Evolutionary conservation across 2,797 vertebrate genomes (phyloP), one percentile per base, ranked within the genome.

Genomic region (Gobio occitaniae): DNA sequence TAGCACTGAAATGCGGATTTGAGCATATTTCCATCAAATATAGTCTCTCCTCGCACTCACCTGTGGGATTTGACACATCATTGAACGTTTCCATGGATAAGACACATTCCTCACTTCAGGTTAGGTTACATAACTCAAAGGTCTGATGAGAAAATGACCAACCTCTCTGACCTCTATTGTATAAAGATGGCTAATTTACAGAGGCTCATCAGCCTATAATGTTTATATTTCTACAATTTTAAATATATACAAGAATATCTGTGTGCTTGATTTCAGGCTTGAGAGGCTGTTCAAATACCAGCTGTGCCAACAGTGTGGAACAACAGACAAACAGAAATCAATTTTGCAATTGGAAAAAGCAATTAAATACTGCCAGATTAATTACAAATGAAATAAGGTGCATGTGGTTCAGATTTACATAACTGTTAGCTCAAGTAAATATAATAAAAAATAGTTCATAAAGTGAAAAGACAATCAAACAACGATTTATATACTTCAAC

Each of bases 281-380:
- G 76, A 47, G 9, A 44, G n/a, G 76, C 56, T 78, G 38, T 13
- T 7, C 19, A 78, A 78, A 75, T 21, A 3, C 59, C 0, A 6
- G 63, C 89, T 86, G 84, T 85, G 78, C 86, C 75, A 80, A 90
- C 83, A 91, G 85, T 52, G 59, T 84, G 78, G 36, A 90, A 90
- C 63, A 89, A 89, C 87, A 89, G 54, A 69, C 71, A 77, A 82
- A 59, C 84, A 81, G 78, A 89, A 89, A 90, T 87, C 78, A 76
- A 87, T 82, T 41, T 15, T 52, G 77, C 65, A 70, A 84, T 41
- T 77, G 83, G 74, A 66, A 76, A 70, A 87, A 79, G 75, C 84
- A 84, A 92, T 92, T 89, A 78, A 89, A 89, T 89, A 90, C n/a
- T 56, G 32, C 44, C 50, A 72, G 16, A 78, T 87, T 80, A 19